Conservation (phyloP, 2,797 vertebrate genomes). For the Pogoniulus pusillus region DNA sequence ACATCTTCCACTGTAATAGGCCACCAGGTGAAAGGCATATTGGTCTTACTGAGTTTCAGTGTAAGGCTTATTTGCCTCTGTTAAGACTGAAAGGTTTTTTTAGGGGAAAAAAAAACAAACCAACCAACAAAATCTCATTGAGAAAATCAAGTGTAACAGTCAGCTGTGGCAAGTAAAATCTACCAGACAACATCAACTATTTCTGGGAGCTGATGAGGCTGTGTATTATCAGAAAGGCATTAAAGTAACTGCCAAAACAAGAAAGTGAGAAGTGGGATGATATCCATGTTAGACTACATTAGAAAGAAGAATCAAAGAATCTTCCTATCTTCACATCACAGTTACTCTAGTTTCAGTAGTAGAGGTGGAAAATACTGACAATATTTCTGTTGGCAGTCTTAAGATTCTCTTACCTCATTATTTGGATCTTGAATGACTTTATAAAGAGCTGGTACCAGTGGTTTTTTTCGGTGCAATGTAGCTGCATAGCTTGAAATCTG, state of each 20-base stretch:
- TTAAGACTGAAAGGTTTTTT: not conserved
- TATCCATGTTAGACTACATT: not conserved
- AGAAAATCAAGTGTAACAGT: not conserved
- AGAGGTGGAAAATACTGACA: not conserved
- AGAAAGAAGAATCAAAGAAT: not conserved
- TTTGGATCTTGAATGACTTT: slow-evolving; percentile 94
- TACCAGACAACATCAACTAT: not conserved
- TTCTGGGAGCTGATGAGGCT: not conserved
- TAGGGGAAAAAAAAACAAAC: not conserved
- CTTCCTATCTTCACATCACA: not conserved
- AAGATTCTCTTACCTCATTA: slow-evolving; percentile 86
- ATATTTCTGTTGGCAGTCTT: not conserved
- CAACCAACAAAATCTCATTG: not conserved
- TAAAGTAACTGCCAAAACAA: not conserved
- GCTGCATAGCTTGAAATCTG: slow-evolving; percentile 91
- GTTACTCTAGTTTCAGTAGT: not conserved
- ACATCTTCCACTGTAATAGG: not conserved
- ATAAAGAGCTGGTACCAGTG: slow-evolving; percentile 92
- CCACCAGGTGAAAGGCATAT: not conserved
- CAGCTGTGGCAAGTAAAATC: not conserved
- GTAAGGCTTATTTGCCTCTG: not conserved
- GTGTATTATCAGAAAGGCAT: not conserved
- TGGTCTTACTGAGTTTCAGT: not conserved
- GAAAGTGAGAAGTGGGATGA: not conserved
- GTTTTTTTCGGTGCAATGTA: slow-evolving; percentile 92